Base-by-base conservation (phyloP, 1,140 invertebrate genomes). In the Agrilus planipennis region DNA sequence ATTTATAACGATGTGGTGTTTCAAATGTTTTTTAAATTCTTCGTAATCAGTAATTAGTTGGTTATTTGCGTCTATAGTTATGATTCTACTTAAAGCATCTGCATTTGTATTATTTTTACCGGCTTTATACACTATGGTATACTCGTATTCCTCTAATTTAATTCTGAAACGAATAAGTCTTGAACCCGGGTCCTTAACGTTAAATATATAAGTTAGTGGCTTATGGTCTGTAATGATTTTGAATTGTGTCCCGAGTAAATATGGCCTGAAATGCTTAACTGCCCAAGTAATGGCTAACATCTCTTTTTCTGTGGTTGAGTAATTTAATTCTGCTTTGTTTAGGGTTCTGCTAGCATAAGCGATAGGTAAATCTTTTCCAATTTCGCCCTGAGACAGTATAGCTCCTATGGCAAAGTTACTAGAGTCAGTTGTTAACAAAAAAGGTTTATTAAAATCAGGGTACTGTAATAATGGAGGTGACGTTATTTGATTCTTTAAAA, bases 251-350 rank as follows among this genome's bases (percentile, higher is more conserved):
- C 41, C 34, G 21, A 22, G 39, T 20, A 45, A n/a, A 28, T 48
- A 48, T 7, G 43, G 39, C 18, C 38, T 28, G 17, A 45, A 45
- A 27, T 39, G 20, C 14, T 48, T 45, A 10, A 36, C 16, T 5
- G 11, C 31, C 34, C 38, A 34, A 14, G 40, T 34, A 42, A 50
- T 56, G 5, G 46, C 48, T 20, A 47, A n/a, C 10, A 54, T 15
- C 42, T 54, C 51, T 30, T 50, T 50, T 47, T 57, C 55, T 20
- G 46, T 48, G 0, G 42, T 42, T 9, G 43, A 37, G 22, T 52
- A 48, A 19, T 51, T 52, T 14, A 20, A 30, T 38, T 43, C 41
- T 19, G 21, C 14, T 29, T 30, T 22, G 17, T 37, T 43, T 38
- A 38, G 30, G 17, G 34, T 29, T 19, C 25, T 9, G 4, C 12